Evolutionary conservation across 2,888 invertebrate species (phyloP).

Genomic region (Nemotelus nigrinus): DNA sequence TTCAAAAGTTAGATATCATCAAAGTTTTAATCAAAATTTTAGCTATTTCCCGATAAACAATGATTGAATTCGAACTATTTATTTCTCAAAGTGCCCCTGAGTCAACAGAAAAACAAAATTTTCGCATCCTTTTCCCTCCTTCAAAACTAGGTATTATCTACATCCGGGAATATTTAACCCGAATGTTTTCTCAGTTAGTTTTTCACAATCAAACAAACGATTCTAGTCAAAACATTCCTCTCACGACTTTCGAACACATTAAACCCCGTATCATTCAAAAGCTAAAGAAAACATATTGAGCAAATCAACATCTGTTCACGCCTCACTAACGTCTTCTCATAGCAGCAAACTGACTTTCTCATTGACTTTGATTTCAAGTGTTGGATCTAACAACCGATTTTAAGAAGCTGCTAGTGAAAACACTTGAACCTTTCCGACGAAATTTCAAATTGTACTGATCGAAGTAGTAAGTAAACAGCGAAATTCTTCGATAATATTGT

Average conservation of each 20-base stretch:
- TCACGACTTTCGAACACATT: slow-evolving; percentile 13
- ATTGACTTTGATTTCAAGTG: neutral
- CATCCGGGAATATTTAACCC: no score
- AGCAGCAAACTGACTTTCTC: neutral
- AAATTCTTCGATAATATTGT: slow-evolving; percentile 13
- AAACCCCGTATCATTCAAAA: neutral
- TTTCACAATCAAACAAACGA: neutral
- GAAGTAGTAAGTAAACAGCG: slow-evolving; percentile 15
- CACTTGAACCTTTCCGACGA: slow-evolving; percentile 3
- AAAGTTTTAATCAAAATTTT: no score
- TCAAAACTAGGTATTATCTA: no score
- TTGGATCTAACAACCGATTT: neutral
- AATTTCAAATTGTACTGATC: neutral
- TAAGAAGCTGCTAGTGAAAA: slow-evolving; percentile 12
- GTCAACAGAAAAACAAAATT: no score
- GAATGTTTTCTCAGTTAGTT: neutral
- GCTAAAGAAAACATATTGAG: neutral
- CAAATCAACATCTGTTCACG: slow-evolving; percentile 21
- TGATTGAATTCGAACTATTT: no score
- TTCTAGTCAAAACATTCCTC: neutral
- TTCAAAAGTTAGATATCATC: no score
- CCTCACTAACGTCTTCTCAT: neutral
- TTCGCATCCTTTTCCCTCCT: no score
- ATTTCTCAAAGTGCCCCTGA: no score
- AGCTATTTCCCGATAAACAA: no score